Conservation (phyloP, 2,113 vertebrate species). For the Alaudala cheleensis region DNA sequence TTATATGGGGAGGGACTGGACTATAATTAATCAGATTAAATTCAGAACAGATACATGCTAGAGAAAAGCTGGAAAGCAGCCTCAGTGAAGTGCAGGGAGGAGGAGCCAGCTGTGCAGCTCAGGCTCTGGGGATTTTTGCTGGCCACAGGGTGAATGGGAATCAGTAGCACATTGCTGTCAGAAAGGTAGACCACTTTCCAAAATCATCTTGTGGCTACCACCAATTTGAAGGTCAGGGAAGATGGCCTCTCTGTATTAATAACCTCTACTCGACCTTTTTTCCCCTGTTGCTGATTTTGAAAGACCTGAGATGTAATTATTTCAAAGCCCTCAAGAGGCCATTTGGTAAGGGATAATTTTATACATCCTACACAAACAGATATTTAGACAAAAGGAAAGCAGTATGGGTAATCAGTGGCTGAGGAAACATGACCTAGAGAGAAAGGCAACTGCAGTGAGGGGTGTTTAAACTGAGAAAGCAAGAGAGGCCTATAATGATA, state of each 20-base stretch:
- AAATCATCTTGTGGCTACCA: neutral
- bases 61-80: neutral
- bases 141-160: neutral
- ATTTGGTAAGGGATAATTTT: neutral
- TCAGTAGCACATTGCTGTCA: neutral
- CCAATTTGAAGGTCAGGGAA: neutral
- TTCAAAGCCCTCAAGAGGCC: neutral
- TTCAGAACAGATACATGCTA: neutral
- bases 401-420: neutral
- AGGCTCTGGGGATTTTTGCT: neutral
- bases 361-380: neutral
- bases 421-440: slow-evolving; percentile 1
- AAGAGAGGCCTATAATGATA: neutral
- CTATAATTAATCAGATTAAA: neutral
- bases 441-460: neutral
- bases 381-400: slow-evolving; percentile 24
- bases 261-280: neutral
- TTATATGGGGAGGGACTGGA: neutral
- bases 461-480: neutral
- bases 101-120: neutral
- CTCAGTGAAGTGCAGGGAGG: neutral
- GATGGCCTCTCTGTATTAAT: neutral
- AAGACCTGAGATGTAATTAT: neutral
- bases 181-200: neutral
- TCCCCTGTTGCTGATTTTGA: neutral